Evolutionary conservation across 2,113 vertebrate genomes (phyloP), one percentile per base, ranked within the genome.

Genomic region (Neodon shergylaensis): DNA sequence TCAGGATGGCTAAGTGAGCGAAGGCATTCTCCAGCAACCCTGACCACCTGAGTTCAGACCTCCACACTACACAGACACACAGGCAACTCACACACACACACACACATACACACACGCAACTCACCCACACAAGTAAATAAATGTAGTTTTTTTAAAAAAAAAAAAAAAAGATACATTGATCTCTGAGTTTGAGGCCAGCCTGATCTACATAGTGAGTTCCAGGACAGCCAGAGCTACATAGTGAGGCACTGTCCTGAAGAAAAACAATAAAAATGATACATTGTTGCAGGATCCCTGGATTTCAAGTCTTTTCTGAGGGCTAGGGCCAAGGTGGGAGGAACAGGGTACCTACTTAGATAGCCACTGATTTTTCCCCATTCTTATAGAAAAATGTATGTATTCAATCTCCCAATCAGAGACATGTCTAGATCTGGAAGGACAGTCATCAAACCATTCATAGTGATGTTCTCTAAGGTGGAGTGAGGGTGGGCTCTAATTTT

Each of bases 391-490:
- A 65, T n/a, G 4, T 76, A 4, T 89, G 9, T 47, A 82, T 49
- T 24, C 42, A 11, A 36, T 63, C 66, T 63, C 6, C 74, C 77
- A 31, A 11, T 86, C 63, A 70, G 73, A 86, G 39, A 78, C 76
- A 63, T 17, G 4, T n/a, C 76, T 26, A 31, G 68, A 63, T 49
- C 76, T 7, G 39, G 73, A 78, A 92, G 12, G 63, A 61, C 11
- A 44, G 33, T 70, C 28, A 2, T 54, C 39, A 36, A 77, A 52
- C 19, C 42, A n/a, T 65, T 93, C 13, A 14, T 3, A 36, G 47
- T 31, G 4, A 33, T 12, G 66, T 94, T 72, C 72, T 96, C 72
- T 78, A 82, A 28, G 88, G 33, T 63, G 83, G 74, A 95, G 61
- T 24, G 49, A 22, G 10, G 47, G 47, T 5, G 52, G 84, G 36